Base-by-base conservation (phyloP, 2,888 invertebrate genomes). In the Trichogramma dendrolimi region DNA sequence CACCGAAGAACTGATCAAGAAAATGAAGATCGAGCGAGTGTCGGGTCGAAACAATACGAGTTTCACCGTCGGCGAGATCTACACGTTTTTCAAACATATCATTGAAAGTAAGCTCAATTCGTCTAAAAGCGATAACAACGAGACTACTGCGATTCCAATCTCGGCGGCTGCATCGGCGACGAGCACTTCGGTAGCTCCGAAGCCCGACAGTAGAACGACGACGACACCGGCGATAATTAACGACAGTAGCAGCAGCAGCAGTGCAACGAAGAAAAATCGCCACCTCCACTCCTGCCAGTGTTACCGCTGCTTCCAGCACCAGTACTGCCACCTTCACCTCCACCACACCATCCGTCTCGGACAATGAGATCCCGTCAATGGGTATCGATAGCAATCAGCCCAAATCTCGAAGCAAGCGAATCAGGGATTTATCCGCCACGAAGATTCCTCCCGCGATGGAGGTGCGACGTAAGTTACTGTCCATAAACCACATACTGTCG, bases 41-140 rank as follows among this genome's bases (percentile, higher is more conserved):
- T 72, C 74, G 11, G 72, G 74, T 46, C 71, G 71, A 39, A 79
- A 79, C 60, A 77, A 77, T 6, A 78, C 77, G 54, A 74, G 71
- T 11, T 76, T 78, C 61, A 76, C 75, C n/a, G 71, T 77, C 1
- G 74, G 73, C 60, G 76, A 79, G 67, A 75, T 79, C 67, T 79
- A 79, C 70, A 75, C 78, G 53, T 77, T 78, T 70, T 77, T 79
- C 70, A 78, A 76, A 77, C 79, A 79, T 79, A 79, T 79, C 79
- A 79, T 79, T 72, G 78, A 78, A 57, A 72, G 74, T 67, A 76
- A 74, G 70, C 67, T 78, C 64, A 78, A 78, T 63, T 60, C 67
- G 40, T 65, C 69, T 4, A 69, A 67, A 27, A 14, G 14, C 5
- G 55, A 58, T 8, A 62, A 61, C n/a, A 67, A 69, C 43, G 61